Percentiles rank a stretch among this genome's conserved stretches.
phyloP scores from a whole-genome alignment of 2,113 vertebrate genomes.

The Puffinus mauretanicus region DNA sequence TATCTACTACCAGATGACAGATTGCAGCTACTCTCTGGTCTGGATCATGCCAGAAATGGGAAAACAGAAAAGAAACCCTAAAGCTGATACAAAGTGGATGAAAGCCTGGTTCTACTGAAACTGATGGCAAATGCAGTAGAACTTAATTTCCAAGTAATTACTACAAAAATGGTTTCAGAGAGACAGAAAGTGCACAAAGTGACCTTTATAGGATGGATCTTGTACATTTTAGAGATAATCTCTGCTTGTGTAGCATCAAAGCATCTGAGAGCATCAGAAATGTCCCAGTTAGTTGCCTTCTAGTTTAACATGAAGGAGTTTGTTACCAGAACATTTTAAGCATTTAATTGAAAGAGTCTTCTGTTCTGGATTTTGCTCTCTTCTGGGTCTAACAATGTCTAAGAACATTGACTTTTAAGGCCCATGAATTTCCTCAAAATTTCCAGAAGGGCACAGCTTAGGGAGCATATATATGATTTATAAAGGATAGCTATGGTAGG shows the following conservation, averaged over 20 bases:
- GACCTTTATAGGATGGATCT: background rate
- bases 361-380: background rate
- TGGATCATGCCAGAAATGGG: background rate
- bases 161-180: background rate
- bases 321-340: background rate
- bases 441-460: background rate
- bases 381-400: background rate
- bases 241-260: background rate
- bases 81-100: background rate
- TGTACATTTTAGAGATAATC: background rate
- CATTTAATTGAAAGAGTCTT: background rate
- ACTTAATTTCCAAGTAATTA: background rate
- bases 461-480: background rate
- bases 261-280: background rate
- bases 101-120: background rate
- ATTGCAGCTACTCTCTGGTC: constrained; percentile 5
- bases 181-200: background rate
- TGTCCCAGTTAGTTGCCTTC: background rate
- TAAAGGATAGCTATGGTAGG: background rate
- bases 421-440: background rate
- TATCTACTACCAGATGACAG: background rate
- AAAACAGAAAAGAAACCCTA: background rate
- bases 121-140: background rate
- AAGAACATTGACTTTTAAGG: background rate
- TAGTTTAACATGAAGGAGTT: background rate